These are phyloP conservation scores for Neoaliturus tenellus DNA, from an alignment of 2,888 invertebrate species.

Conservation along the genomic window DNA sequence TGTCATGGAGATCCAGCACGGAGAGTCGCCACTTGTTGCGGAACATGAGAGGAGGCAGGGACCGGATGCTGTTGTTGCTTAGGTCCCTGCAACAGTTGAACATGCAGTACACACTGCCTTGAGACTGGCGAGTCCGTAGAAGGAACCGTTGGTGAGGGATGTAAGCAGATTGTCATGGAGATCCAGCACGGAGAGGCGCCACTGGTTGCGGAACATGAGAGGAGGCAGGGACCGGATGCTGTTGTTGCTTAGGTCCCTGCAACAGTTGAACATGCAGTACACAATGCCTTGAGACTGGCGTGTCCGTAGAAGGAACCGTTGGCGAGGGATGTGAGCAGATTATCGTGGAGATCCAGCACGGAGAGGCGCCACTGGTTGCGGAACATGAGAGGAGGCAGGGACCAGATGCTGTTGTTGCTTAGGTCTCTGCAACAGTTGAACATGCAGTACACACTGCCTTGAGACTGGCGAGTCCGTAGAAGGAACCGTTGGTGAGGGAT, in stretches of 20 bases:
- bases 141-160: slow-evolving; percentile 68
- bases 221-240: slow-evolving; percentile 69
- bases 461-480: too few relatives aligned
- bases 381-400: slow-evolving; percentile 70
- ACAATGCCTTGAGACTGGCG: slow-evolving; percentile 69
- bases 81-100: too few relatives aligned
- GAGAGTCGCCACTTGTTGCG: slow-evolving; percentile 70
- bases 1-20: slow-evolving; percentile 69
- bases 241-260: slow-evolving; percentile 69
- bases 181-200: slow-evolving; percentile 70
- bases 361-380: slow-evolving; percentile 70
- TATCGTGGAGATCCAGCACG: slow-evolving; percentile 69
- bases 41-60: slow-evolving; percentile 70
- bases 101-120: slow-evolving; percentile 68
- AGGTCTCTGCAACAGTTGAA: slow-evolving; percentile 70
- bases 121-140: slow-evolving; percentile 69
- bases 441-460: neutral
- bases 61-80: slow-evolving; percentile 70
- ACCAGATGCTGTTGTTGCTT: slow-evolving; percentile 71
- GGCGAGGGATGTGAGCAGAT: slow-evolving; percentile 69
- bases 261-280: too few relatives aligned
- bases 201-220: slow-evolving; percentile 70
- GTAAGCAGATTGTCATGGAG: slow-evolving; percentile 70
- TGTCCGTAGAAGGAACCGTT: slow-evolving; percentile 62
- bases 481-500: slow-evolving; percentile 61